phyloP scores from a whole-genome alignment of 2,888 invertebrate species.

The Trypoxylon attenuatum region DNA sequence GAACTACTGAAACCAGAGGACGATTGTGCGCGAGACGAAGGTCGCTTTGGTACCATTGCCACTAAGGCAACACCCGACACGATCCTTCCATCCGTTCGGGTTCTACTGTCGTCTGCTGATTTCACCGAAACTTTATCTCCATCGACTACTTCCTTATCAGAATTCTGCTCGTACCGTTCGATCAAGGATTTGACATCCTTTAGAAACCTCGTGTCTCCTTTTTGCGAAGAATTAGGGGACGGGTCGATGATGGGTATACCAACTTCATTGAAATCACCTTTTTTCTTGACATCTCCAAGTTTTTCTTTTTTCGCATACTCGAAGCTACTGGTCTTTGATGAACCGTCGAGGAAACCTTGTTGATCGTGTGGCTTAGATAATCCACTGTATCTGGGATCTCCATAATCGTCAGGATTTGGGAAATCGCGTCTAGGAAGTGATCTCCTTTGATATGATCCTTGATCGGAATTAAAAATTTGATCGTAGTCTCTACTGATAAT shows the following conservation, averaged over 20 bases:
- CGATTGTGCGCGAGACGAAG: constrained; percentile 59
- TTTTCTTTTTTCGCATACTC: constrained; percentile 49
- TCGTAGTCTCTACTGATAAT: constrained; percentile 57
- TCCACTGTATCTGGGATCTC: constrained; percentile 32
- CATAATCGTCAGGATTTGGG: constrained; percentile 67
- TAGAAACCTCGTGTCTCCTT: neutral
- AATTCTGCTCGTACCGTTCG: constrained; percentile 44
- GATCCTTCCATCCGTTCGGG: constrained; percentile 40
- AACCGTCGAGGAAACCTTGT: constrained; percentile 52
- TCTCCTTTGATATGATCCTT: neutral
- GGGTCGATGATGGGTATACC: constrained; percentile 65
- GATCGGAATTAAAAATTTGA: constrained; percentile 1
- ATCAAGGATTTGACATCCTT: constrained; percentile 49
- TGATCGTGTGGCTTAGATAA: constrained; percentile 6
- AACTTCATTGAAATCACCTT: constrained; percentile 70
- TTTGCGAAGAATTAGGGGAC: constrained; percentile 4
- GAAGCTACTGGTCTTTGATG: constrained; percentile 56
- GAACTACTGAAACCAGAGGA: constrained; percentile 67
- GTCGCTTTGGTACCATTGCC: constrained; percentile 47
- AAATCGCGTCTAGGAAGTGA: constrained; percentile 43
- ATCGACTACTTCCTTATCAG: constrained; percentile 18
- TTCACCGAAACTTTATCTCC: constrained; percentile 42
- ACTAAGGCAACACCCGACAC: constrained; percentile 45
- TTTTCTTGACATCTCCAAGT: constrained; percentile 12
- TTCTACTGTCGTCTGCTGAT: constrained; percentile 36